Conservation (phyloP, 1,140 invertebrate species). For the Contarinia nasturtii region DNA sequence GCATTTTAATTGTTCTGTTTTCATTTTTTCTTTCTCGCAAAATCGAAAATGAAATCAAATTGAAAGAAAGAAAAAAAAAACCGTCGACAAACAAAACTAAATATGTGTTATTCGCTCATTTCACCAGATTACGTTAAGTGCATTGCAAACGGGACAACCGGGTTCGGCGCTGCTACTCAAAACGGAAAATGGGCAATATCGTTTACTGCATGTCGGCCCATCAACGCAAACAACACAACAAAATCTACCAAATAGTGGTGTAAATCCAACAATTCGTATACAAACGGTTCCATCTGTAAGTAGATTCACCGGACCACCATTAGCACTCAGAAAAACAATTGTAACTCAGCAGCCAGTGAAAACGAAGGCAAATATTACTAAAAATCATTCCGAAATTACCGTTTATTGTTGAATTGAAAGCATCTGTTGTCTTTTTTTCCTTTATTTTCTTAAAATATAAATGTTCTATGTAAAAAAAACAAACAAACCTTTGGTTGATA, state of each 20-base stretch:
- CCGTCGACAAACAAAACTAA: too few relatives aligned
- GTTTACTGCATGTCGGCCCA: constrained; percentile 70
- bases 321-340: constrained; percentile 36
- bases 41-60: neutral
- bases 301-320: constrained; percentile 36
- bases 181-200: constrained; percentile 88
- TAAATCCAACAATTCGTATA: constrained; percentile 27
- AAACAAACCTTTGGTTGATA: too few relatives aligned
- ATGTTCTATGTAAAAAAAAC: too few relatives aligned
- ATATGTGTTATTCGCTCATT: neutral
- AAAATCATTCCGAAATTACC: neutral
- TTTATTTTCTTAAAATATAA: too few relatives aligned
- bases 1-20: neutral
- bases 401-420: neutral
- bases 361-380: constrained; percentile 25
- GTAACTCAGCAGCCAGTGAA: constrained; percentile 19
- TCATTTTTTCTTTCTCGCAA: neutral
- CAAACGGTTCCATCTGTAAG: constrained; percentile 33
- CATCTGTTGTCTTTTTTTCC: too few relatives aligned
- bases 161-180: constrained; percentile 69
- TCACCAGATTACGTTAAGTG: constrained; percentile 60
- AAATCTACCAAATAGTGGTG: constrained; percentile 13
- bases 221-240: constrained; percentile 32
- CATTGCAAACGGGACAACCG: constrained; percentile 62
- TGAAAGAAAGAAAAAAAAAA: too few relatives aligned